A percentile compares a stretch with the other conserved stretches of the same genome.
phyloP scores from a whole-genome alignment of 2,797 vertebrate genomes.

The Botia almorhae region DNA sequence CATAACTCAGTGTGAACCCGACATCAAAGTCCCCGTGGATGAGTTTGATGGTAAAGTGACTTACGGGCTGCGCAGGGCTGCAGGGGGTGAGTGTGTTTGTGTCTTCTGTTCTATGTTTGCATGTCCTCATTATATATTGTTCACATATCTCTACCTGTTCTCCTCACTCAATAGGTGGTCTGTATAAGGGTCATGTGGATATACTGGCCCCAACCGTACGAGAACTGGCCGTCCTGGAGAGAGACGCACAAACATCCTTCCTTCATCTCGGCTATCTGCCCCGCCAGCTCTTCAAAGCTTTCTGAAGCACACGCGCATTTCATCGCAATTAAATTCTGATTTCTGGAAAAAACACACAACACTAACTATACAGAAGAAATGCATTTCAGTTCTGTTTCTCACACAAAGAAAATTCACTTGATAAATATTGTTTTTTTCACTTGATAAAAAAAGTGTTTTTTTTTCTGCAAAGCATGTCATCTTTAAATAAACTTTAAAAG shows the following conservation, averaged over 20 bases:
- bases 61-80: conserved; percentile 87
- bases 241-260: conserved; percentile 96
- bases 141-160: conserved; percentile 24
- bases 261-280: conserved; percentile 93
- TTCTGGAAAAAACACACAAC: background rate
- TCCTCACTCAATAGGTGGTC: conserved; percentile 79
- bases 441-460: background rate
- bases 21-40: conserved; percentile 93
- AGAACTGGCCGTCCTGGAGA: conserved; percentile 92
- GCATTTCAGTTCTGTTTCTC: background rate
- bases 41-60: conserved; percentile 98
- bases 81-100: conserved; percentile 79
- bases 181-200: conserved; percentile 95
- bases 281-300: conserved; percentile 95
- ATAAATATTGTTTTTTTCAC: background rate
- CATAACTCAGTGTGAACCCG: conserved; percentile 93
- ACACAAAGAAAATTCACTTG: too few relatives aligned
- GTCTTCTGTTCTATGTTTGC: background rate
- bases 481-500: conserved; percentile 15
- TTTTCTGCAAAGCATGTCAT: background rate
- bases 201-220: conserved; percentile 93
- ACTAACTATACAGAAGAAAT: background rate
- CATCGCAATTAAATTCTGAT: background rate
- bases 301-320: conserved; percentile 73
- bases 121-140: background rate